These are phyloP conservation scores for Hydriomena furcata DNA, from an alignment of 2,888 invertebrate genomes.

Conservation along the genomic window DNA sequence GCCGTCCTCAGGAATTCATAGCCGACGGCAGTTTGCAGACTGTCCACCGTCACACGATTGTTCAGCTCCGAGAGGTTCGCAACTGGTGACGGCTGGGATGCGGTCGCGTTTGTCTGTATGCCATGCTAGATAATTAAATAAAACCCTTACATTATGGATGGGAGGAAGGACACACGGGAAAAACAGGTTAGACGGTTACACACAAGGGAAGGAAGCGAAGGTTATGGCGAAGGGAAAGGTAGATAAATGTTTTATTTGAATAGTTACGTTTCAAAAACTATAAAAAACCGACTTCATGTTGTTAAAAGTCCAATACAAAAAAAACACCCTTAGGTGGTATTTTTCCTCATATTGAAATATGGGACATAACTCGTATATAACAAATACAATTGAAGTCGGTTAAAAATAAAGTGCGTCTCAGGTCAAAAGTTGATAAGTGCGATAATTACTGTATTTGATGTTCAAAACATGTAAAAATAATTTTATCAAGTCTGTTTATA, in stretches of 20 bases:
- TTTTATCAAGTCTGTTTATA: too few species aligned
- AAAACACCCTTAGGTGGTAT: too few species aligned
- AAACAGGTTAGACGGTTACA: slow-evolving; percentile 39
- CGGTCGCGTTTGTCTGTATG: slow-evolving; percentile 93
- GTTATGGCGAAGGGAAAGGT: slow-evolving; percentile 25
- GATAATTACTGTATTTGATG: too few species aligned
- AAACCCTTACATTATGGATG: slow-evolving; percentile 59
- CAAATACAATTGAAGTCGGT: too few species aligned
- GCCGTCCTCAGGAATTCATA: slow-evolving; percentile 92
- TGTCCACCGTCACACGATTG: slow-evolving; percentile 87
- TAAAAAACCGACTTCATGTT: not conserved
- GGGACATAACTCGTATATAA: too few species aligned
- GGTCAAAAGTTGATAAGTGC: too few species aligned
- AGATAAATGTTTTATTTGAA: too few species aligned
- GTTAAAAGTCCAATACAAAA: too few species aligned
- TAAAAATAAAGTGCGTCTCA: too few species aligned
- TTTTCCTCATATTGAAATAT: too few species aligned
- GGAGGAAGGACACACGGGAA: slow-evolving; percentile 47
- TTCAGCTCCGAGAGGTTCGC: slow-evolving; percentile 92
- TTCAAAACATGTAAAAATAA: too few species aligned
- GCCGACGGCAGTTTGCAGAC: slow-evolving; percentile 90
- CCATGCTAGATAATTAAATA: slow-evolving; percentile 86
- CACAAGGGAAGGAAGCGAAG: slow-evolving; percentile 27
- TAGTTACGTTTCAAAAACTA: too few species aligned
- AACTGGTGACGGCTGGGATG: slow-evolving; percentile 91